phyloP scores from a whole-genome alignment of 1,140 invertebrate species.

The Piezodorus guildinii region DNA sequence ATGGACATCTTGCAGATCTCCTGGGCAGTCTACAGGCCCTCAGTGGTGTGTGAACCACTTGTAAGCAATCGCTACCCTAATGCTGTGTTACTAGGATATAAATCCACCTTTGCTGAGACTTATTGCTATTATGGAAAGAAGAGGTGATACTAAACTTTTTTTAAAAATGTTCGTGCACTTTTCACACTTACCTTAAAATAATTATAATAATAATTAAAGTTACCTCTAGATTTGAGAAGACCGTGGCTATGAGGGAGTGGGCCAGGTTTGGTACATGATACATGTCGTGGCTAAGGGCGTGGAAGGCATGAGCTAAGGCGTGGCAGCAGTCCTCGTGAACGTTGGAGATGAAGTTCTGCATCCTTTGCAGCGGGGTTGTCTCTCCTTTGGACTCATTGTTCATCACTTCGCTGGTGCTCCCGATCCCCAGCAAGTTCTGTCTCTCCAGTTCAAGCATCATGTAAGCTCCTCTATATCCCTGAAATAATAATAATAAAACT shows the following conservation, averaged over 20 bases:
- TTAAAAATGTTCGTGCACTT: too few relatives aligned
- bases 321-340: conserved; percentile 65
- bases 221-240: conserved; percentile 54
- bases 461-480: conserved; percentile 54
- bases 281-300: conserved; percentile 68
- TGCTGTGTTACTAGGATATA: too few relatives aligned
- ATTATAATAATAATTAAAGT: conserved; percentile 18
- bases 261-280: conserved; percentile 57
- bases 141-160: too few relatives aligned
- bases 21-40: too few relatives aligned
- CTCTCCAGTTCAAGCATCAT: conserved; percentile 59
- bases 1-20: too few relatives aligned
- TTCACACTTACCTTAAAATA: too few relatives aligned
- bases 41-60: too few relatives aligned
- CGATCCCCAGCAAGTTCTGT: conserved; percentile 48
- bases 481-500: conserved; percentile 29
- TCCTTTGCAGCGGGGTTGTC: conserved; percentile 26
- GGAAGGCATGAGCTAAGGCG: conserved; percentile 63
- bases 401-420: background rate
- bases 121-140: too few relatives aligned
- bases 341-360: conserved; percentile 56
- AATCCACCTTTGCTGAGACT: too few relatives aligned
- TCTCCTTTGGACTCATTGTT: conserved; percentile 33
- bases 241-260: conserved; percentile 46
- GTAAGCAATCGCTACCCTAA: too few relatives aligned